Conservation (phyloP, 1,140 invertebrate species). For the Charaxes varanes region DNA sequence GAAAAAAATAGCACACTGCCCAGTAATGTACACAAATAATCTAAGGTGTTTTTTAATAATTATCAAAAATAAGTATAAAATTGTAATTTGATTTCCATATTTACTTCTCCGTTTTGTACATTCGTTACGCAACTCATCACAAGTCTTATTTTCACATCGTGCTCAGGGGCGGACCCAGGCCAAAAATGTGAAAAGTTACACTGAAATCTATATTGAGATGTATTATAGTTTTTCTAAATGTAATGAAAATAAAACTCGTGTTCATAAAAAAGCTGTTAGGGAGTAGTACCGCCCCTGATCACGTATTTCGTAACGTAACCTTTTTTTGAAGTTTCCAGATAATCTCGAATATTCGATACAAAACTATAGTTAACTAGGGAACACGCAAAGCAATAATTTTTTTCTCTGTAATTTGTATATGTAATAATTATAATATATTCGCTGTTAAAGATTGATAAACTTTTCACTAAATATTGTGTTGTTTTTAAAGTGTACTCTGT, state of each 20-base stretch:
- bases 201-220: too few relatives aligned
- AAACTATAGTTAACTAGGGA: conserved; percentile 22
- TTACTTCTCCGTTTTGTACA: conserved; percentile 11
- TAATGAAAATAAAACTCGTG: too few relatives aligned
- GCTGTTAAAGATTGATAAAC: conserved; percentile 26
- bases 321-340: conserved; percentile 2
- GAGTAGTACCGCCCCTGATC: too few relatives aligned
- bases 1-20: conserved; percentile 27
- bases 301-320: too few relatives aligned
- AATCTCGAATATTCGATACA: conserved; percentile 23
- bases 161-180: too few relatives aligned
- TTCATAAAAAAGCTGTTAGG: too few relatives aligned
- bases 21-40: conserved; percentile 24
- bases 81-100: conserved; percentile 8
- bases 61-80: conserved; percentile 11
- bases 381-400: conserved; percentile 43
- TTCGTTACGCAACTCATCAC: not conserved
- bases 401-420: conserved; percentile 34
- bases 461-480: conserved; percentile 19
- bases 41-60: conserved; percentile 14
- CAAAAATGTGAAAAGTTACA: too few relatives aligned
- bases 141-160: not conserved
- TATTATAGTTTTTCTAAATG: too few relatives aligned
- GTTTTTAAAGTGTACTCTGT: conserved; percentile 13
- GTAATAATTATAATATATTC: conserved; percentile 34